Evolutionary conservation across 2,888 invertebrate genomes (phyloP).

Genomic region (Nezara viridula): DNA sequence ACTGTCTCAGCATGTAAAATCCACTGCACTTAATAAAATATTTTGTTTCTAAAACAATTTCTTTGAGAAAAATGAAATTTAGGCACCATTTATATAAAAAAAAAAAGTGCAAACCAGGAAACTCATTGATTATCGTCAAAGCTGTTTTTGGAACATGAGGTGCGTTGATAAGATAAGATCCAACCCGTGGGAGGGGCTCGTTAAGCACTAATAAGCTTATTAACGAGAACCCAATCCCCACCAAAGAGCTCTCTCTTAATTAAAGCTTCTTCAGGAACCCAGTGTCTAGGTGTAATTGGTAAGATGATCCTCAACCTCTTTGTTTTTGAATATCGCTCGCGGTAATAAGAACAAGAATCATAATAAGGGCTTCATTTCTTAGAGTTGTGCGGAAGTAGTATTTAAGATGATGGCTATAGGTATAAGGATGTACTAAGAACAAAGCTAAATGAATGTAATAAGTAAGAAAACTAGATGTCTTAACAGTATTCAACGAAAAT

Average conservation of each 20-base stretch:
- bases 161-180: neutral
- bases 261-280: conserved; percentile 44
- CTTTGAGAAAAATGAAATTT: too few species aligned
- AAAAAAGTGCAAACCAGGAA: too few species aligned
- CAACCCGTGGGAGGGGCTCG: neutral
- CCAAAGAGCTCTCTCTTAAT: conserved; percentile 52
- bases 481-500: too few species aligned
- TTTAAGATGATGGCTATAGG: too few species aligned
- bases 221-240: conserved; percentile 43
- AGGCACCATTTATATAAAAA: too few species aligned
- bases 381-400: neutral
- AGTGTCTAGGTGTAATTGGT: conserved; percentile 21
- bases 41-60: too few species aligned
- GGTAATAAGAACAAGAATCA: neutral
- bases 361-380: neutral
- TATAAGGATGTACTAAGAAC: too few species aligned
- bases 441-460: too few species aligned
- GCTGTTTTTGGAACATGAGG: conserved; percentile 13
- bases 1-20: too few species aligned
- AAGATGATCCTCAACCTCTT: conserved; percentile 34
- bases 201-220: conserved; percentile 53
- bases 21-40: too few species aligned
- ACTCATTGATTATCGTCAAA: neutral
- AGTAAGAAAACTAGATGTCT: too few species aligned
- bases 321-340: neutral